Evolutionary conservation across 2,797 vertebrate genomes (phyloP).

Genomic region (Hydrolagus colliei): DNA sequence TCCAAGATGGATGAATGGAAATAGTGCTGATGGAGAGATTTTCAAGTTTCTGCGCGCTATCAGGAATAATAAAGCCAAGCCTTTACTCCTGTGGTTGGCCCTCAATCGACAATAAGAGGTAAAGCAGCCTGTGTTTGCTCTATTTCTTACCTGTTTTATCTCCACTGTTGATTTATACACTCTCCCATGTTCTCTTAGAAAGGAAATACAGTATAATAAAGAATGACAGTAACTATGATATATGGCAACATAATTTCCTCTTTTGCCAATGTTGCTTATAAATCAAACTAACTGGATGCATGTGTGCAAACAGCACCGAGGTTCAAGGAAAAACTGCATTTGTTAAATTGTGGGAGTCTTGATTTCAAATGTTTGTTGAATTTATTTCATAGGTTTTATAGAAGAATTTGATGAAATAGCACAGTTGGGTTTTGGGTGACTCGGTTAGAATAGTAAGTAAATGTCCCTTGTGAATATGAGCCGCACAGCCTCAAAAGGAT

Average conservation of each 20-base stretch:
- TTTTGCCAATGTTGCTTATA: constrained; percentile 20
- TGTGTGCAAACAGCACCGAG: background rate
- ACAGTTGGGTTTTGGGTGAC: no score
- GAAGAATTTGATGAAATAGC: background rate
- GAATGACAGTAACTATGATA: constrained; percentile 30
- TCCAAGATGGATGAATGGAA: no score
- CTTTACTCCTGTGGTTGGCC: background rate
- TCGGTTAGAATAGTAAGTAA: no score
- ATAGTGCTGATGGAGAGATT: background rate
- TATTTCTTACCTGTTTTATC: constrained; percentile 5
- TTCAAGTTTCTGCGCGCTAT: background rate
- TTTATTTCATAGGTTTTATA: background rate
- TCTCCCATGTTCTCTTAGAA: constrained; percentile 19
- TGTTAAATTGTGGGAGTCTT: constrained; percentile 14
- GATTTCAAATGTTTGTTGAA: constrained; percentile 26
- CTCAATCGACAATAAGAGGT: background rate
- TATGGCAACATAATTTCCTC: constrained; percentile 29
- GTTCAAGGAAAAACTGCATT: background rate
- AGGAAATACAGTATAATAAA: constrained; percentile 27
- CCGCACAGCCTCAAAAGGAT: no score
- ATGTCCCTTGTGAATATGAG: no score
- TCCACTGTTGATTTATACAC: constrained; percentile 18
- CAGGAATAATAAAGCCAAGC: background rate
- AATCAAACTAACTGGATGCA: constrained; percentile 25
- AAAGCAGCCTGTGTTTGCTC: background rate